Evolutionary conservation across 2,797 vertebrate genomes (phyloP).

Genomic region (Adelosebastes latens): DNA sequence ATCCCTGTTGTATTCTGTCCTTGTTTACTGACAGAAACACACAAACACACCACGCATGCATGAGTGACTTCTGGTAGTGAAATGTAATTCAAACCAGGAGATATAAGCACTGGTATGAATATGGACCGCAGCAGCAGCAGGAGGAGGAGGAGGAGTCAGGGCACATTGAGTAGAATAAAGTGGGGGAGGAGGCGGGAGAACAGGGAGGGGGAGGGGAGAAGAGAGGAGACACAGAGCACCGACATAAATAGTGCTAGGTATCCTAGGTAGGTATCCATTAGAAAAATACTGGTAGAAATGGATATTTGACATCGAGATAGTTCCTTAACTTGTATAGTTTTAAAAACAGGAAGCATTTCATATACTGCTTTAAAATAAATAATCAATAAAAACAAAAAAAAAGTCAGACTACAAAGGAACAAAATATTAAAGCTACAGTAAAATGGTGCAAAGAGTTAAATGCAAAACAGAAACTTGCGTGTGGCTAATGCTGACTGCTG

Average conservation of each 20-base stretch:
- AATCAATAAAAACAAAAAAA: not conserved
- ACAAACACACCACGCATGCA: not conserved
- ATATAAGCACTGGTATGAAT: slow-evolving; percentile 22
- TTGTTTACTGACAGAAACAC: not conserved
- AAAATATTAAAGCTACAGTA: not conserved
- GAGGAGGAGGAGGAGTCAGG: slow-evolving; percentile 48
- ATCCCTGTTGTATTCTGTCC: not conserved
- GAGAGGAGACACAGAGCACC: not conserved
- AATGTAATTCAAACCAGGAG: slow-evolving; percentile 26
- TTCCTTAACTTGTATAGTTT: not conserved
- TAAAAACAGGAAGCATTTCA: not conserved
- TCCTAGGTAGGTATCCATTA: not conserved
- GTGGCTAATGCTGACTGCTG: not conserved
- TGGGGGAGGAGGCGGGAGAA: slow-evolving; percentile 17
- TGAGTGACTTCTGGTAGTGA: not conserved
- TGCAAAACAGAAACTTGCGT: not conserved
- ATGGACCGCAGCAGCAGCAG: slow-evolving; percentile 3
- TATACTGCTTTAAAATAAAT: too few relatives aligned
- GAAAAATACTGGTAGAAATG: not conserved
- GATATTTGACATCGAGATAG: not conserved
- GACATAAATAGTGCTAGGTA: not conserved
- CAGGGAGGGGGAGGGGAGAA: slow-evolving; percentile 39
- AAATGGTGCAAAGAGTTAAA: not conserved
- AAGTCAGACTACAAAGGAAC: not conserved
- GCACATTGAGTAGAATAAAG: slow-evolving; percentile 47